These are phyloP conservation scores for Palythoa grandis DNA, from an alignment of 92 coral and sea anemone species.

Conservation along the genomic window DNA sequence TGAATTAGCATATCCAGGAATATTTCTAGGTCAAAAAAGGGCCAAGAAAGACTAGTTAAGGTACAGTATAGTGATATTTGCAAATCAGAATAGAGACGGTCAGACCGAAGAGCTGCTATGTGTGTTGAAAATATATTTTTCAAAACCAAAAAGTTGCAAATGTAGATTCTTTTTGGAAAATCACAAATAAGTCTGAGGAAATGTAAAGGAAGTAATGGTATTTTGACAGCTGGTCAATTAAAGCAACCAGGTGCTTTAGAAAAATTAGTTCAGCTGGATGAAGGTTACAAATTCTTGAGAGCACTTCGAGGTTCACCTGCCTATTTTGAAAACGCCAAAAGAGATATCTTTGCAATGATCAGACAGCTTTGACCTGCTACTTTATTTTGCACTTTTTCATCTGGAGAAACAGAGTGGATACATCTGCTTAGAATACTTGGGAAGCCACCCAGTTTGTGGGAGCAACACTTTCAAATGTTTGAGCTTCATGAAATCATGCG, in stretches of 20 bases:
- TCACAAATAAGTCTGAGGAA: conserved; percentile 41
- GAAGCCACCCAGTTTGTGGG: conserved; percentile 53
- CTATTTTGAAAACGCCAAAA: conserved; percentile 2
- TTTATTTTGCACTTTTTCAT: conserved; percentile 17
- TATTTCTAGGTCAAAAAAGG: conserved; percentile 34
- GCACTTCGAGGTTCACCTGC: conserved; percentile 47
- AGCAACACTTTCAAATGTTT: conserved; percentile 54
- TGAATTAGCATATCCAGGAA: conserved; percentile 54
- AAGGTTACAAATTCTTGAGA: conserved; percentile 57
- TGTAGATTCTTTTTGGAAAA: conserved; percentile 30
- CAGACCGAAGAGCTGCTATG: conserved; percentile 56
- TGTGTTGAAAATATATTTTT: conserved; percentile 49
- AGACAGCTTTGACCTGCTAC: conserved; percentile 9
- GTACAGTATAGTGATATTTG: too few relatives aligned
- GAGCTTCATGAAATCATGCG: conserved; percentile 52
- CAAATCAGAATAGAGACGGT: too few relatives aligned
- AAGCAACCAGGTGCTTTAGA: too few relatives aligned
- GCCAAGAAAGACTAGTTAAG: too few relatives aligned
- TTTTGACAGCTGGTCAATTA: conserved; percentile 56
- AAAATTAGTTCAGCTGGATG: too few relatives aligned
- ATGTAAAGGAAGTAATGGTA: conserved; percentile 37
- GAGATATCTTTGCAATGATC: conserved; percentile 20
- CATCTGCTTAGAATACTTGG: conserved; percentile 72
- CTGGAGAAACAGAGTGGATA: conserved; percentile 63
- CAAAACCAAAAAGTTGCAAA: conserved; percentile 43